These are phyloP conservation scores for Harpalus rubripes DNA, from an alignment of 2,888 invertebrate genomes.

Conservation along the genomic window DNA sequence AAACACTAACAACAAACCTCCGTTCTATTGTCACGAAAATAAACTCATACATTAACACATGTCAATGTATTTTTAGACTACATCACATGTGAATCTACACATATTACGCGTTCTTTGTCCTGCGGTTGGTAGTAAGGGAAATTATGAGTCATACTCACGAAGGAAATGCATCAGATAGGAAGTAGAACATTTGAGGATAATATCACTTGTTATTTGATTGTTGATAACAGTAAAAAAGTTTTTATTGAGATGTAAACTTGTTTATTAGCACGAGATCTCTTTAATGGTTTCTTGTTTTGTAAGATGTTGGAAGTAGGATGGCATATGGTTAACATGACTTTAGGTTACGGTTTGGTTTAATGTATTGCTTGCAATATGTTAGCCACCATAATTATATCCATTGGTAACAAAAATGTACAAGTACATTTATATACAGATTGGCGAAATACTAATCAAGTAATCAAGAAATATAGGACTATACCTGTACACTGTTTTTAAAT, in stretches of 20 bases:
- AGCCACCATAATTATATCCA: too few relatives aligned
- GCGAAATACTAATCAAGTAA: too few relatives aligned
- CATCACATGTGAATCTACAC: constrained; percentile 24
- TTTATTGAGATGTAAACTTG: constrained; percentile 38
- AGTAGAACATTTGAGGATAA: constrained; percentile 19
- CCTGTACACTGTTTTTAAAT: too few relatives aligned
- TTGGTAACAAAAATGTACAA: too few relatives aligned
- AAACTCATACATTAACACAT: constrained; percentile 33
- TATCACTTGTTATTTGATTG: constrained; percentile 33
- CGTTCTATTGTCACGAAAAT: constrained; percentile 42
- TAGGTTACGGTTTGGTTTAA: neutral
- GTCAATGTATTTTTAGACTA: constrained; percentile 44
- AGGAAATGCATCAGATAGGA: constrained; percentile 40
- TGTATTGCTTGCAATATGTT: neutral
- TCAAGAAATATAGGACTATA: too few relatives aligned
- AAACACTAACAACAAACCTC: constrained; percentile 34
- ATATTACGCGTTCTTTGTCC: constrained; percentile 49
- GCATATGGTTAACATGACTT: constrained; percentile 7
- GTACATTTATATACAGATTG: too few relatives aligned
- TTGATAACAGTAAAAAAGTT: neutral
- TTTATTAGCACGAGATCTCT: constrained; percentile 4
- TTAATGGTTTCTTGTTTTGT: too few relatives aligned
- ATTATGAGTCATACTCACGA: constrained; percentile 1
- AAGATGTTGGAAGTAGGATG: neutral
- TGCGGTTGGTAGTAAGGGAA: constrained; percentile 9